phyloP scores from a whole-genome alignment of 1,140 invertebrate species.

The Neodiprion pinetum region DNA sequence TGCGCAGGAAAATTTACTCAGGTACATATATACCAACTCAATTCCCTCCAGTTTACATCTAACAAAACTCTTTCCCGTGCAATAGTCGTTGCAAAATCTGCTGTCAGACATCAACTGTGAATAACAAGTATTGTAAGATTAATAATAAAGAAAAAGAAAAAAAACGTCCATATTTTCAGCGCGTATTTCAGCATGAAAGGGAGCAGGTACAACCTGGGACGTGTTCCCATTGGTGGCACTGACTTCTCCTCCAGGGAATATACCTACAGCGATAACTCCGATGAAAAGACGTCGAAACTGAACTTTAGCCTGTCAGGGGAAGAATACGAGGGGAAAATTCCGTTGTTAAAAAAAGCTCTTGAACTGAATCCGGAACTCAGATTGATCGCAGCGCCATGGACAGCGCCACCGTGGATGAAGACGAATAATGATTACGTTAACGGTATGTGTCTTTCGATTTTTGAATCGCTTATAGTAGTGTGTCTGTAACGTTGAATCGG shows the following conservation, averaged over 20 bases:
- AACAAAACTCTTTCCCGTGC: slow-evolving; percentile 13
- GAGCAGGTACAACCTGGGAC: slow-evolving; percentile 68
- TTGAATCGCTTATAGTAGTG: too few relatives aligned
- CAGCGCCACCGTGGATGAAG: slow-evolving; percentile 94
- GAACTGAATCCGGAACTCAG: slow-evolving; percentile 42
- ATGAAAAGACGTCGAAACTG: slow-evolving; percentile 40
- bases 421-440: slow-evolving; percentile 68
- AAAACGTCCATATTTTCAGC: slow-evolving; percentile 37
- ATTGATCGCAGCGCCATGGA: slow-evolving; percentile 81
- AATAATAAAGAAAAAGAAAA: slow-evolving; percentile 21
- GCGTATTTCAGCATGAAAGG: slow-evolving; percentile 60
- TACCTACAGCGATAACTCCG: slow-evolving; percentile 69
- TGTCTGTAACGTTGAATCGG: too few relatives aligned
- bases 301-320: slow-evolving; percentile 53
- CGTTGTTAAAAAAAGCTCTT: slow-evolving; percentile 43
- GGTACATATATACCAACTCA: slow-evolving; percentile 49
- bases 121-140: too few relatives aligned
- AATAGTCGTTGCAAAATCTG: background rate
- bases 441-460: too few relatives aligned
- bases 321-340: slow-evolving; percentile 58
- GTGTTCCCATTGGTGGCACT: slow-evolving; percentile 72
- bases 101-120: too few relatives aligned
- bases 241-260: slow-evolving; percentile 78
- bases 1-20: slow-evolving; percentile 68
- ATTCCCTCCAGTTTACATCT: too few relatives aligned